These are phyloP conservation scores for Melozone crissalis DNA, from an alignment of 2,113 vertebrate genomes.

Conservation along the genomic window DNA sequence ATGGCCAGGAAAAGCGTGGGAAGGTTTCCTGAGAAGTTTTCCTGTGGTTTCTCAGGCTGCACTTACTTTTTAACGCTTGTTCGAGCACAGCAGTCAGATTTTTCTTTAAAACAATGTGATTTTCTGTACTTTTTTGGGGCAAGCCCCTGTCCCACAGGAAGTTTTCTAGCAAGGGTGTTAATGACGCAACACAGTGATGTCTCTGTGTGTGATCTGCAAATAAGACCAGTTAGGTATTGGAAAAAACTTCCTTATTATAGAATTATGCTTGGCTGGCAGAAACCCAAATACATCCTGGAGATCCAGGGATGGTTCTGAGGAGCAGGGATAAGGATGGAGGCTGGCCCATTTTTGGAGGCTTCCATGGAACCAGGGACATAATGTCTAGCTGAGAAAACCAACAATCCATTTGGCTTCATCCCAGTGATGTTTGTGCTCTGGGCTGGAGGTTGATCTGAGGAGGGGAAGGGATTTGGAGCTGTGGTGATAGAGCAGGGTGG, in stretches of 20 bases:
- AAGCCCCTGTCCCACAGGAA: not conserved
- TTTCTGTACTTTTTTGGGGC: not conserved
- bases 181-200: not conserved
- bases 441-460: not conserved
- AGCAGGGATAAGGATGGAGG: not conserved
- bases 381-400: not conserved
- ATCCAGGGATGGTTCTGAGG: not conserved
- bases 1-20: fast-evolving
- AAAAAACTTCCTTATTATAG: not conserved
- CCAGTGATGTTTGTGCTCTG: not conserved
- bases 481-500: fast-evolving
- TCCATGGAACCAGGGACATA: not conserved
- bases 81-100: not conserved
- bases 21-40: not conserved
- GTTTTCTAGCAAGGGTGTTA: not conserved
- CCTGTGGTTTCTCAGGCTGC: not conserved
- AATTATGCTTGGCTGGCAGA: not conserved
- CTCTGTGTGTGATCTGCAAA: not conserved
- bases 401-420: not conserved
- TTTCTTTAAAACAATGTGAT: not conserved
- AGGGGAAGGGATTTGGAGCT: not conserved
- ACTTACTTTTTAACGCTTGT: not conserved
- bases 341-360: not conserved
- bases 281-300: not conserved
- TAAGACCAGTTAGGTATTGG: not conserved